Evolutionary conservation across 2,797 vertebrate species (phyloP).

Genomic region (Acanthornis magna): DNA sequence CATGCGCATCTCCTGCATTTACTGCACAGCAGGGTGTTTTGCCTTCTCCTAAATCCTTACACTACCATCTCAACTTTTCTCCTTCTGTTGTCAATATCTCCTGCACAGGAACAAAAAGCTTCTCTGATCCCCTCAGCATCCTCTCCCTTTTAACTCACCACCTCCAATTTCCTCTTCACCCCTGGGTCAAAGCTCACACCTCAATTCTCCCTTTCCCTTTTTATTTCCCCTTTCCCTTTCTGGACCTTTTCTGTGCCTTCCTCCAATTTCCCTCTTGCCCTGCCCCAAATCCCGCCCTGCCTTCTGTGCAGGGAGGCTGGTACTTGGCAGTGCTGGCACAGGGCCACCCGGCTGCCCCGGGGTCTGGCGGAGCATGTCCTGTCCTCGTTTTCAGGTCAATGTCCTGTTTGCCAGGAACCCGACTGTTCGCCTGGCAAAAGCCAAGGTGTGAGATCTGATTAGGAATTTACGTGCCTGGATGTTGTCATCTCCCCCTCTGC

Average conservation of each 20-base stretch:
- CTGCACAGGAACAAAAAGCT: not conserved
- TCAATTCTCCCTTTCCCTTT: not conserved
- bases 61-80: not conserved
- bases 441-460: not conserved
- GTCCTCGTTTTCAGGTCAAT: not conserved
- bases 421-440: not conserved
- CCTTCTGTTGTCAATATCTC: not conserved
- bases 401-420: slow-evolving; percentile 10
- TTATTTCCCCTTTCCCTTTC: not conserved
- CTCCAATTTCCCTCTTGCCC: not conserved
- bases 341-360: not conserved
- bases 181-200: not conserved
- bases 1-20: not conserved
- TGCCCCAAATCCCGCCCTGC: not conserved
- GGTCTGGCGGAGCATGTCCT: not conserved
- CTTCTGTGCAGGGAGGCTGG: not conserved
- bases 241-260: not conserved
- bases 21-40: not conserved
- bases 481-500: not conserved
- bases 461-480: not conserved
- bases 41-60: not conserved
- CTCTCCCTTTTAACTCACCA: not conserved
- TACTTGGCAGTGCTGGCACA: not conserved
- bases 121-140: not conserved
- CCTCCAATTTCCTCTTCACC: not conserved